phyloP scores from a whole-genome alignment of 2,113 vertebrate species.

The Lagopus leucura region DNA sequence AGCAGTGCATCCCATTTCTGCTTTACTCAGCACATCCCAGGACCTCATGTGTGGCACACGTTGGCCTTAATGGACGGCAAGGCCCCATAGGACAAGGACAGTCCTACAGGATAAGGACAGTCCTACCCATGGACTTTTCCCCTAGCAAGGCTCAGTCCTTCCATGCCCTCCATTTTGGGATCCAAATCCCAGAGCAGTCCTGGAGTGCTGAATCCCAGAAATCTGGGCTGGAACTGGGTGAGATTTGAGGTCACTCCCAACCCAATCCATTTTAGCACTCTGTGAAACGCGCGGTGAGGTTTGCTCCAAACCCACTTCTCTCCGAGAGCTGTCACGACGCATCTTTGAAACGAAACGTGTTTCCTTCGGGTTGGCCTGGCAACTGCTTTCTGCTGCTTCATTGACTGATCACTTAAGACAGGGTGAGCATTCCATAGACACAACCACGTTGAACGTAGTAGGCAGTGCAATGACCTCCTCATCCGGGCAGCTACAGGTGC shows the following conservation, averaged over 20 bases:
- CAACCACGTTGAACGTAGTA: accelerated
- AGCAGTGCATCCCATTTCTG: not conserved
- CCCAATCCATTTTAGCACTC: too few relatives aligned
- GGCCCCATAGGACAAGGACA: not conserved
- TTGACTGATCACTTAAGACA: conserved; percentile 33
- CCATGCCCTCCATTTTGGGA: accelerated
- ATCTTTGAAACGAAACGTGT: not conserved
- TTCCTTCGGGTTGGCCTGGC: conserved; percentile 44
- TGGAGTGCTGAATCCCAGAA: not conserved
- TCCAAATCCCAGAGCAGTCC: not conserved
- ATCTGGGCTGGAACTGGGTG: too few relatives aligned
- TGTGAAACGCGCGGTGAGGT: accelerated
- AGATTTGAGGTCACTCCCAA: too few relatives aligned
- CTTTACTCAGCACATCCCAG: accelerated
- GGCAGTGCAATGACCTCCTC: not conserved
- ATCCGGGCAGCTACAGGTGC: not conserved
- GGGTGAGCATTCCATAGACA: not conserved
- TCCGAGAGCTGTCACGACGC: conserved; percentile 3
- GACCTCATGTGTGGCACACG: accelerated
- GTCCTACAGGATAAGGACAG: not conserved
- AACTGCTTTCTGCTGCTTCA: conserved; percentile 48
- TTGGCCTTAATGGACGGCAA: not conserved
- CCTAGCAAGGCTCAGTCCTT: not conserved
- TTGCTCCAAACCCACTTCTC: not conserved
- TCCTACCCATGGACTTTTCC: not conserved